Evolutionary conservation across 2,113 vertebrate species (phyloP), one percentile per base, ranked within the genome.

Genomic region (Anguilla japonica): DNA sequence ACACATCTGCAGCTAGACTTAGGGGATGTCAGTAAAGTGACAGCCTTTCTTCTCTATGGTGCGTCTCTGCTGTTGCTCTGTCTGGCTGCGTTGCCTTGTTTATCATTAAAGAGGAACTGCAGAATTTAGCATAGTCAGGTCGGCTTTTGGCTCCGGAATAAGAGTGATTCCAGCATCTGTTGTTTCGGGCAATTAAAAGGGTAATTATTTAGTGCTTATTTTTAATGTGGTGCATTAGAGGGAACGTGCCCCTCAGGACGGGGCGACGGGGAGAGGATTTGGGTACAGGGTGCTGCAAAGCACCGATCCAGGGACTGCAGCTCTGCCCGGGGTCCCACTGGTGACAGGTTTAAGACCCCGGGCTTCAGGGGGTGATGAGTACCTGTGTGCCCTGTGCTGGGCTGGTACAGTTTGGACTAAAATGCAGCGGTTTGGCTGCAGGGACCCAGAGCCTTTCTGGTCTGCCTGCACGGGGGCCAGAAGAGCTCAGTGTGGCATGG

Each of bases 141-240:
- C 11, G 34, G 71, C 71, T 75, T 8, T 75, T 75, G 60, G 71
- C 71, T n/a, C 20, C 13, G n/a, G 71, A 13, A 75, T 13, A 15
- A 60, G 22, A 41, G 9, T 22, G 15, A 16, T 53, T 43, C 15
- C 71, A 15, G 84, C 20, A 67, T 41, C 84, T 85, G 63, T 67
- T 78, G 84, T n/a, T 80, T 41, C 7, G 84, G 84, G 75, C 75
- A 85, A 79, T 85, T 85, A 85, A 85, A 85, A 79, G 14, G 43
- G 84, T 85, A 85, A 85, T 85, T 53, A 78, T 85, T 78, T 85
- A 79, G 84, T 85, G 67, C 71, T 79, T 16, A 85, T 79, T 46
- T 75, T 40, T 53, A 53, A 82, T 53, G 81, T 5, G 39, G 26
- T 41, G 56, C 39, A 81, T 85, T 85, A 81, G 79, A 20, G 53